These are phyloP conservation scores for Ephialtes manifestator DNA, from an alignment of 2,888 invertebrate species.

Conservation along the genomic window DNA sequence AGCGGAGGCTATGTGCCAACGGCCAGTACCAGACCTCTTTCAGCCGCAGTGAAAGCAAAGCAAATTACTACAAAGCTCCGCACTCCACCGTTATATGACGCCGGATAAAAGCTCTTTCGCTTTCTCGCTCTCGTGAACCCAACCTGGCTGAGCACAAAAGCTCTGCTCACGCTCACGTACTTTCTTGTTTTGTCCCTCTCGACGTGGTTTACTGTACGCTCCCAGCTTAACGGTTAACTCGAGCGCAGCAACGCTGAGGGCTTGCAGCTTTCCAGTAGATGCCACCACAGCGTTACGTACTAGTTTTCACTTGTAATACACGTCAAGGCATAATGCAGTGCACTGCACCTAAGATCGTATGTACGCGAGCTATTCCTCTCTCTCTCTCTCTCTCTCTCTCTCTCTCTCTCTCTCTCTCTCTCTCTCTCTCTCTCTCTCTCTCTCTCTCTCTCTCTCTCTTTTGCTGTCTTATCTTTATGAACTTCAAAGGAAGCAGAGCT, in stretches of 20 bases:
- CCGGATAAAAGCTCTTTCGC: constrained; percentile 72
- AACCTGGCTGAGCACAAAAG: constrained; percentile 62
- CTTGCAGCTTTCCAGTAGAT: constrained; percentile 10
- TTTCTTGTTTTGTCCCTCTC: constrained; percentile 31
- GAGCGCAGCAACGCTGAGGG: constrained; percentile 34
- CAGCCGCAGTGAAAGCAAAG: constrained; percentile 74
- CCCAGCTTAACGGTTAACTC: constrained; percentile 60
- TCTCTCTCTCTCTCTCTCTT: constrained; percentile 8
- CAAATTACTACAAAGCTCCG: constrained; percentile 75
- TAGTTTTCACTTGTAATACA: neutral
- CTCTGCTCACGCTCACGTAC: constrained; percentile 40
- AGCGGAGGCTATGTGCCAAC: constrained; percentile 11
- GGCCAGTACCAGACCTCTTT: constrained; percentile 70
- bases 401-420: constrained; percentile 22
- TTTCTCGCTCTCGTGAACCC: constrained; percentile 49
- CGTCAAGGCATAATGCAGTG: constrained; percentile 23
- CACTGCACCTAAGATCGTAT: constrained; percentile 49
- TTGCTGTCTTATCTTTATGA: constrained; percentile 22
- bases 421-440: constrained; percentile 3
- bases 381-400: neutral
- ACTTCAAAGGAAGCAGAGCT: constrained; percentile 16
- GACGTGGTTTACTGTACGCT: constrained; percentile 15
- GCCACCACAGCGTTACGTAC: constrained; percentile 5
- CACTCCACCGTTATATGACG: constrained; percentile 58
- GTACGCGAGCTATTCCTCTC: constrained; percentile 55